A percentile compares a stretch with the other conserved stretches of the same genome.
phyloP scores from a whole-genome alignment of 1,140 invertebrate genomes.

The Spodoptera frugiperda region DNA sequence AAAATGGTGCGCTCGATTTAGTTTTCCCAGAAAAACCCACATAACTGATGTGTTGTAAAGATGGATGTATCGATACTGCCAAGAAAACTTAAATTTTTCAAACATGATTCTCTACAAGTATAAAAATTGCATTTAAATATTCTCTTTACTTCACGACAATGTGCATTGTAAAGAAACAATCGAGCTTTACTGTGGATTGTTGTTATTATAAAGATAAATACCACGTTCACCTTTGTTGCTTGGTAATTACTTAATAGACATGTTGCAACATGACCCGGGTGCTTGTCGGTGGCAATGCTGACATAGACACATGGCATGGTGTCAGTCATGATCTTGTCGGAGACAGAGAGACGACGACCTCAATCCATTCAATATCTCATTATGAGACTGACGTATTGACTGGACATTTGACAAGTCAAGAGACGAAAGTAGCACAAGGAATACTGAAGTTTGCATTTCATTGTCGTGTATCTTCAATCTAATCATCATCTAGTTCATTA shows the following conservation, averaged over 20 bases:
- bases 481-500: no score
- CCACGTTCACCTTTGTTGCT: conserved; percentile 44
- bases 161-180: neutral
- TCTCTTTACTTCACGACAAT: neutral
- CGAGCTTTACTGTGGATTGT: conserved; percentile 27
- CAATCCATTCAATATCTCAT: conserved; percentile 25
- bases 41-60: neutral
- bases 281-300: conserved; percentile 25
- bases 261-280: conserved; percentile 41
- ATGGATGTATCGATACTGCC: no score
- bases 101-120: neutral
- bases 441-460: neutral
- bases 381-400: conserved; percentile 25
- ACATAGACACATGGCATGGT: conserved; percentile 8
- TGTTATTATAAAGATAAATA: conserved; percentile 29
- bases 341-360: conserved; percentile 13
- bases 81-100: neutral
- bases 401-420: neutral
- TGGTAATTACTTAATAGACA: conserved; percentile 42
- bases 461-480: neutral
- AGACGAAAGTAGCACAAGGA: conserved; percentile 19
- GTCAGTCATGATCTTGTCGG: conserved; percentile 24
- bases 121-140: neutral
- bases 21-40: conserved; percentile 4
- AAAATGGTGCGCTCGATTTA: conserved; percentile 16